Conservation (phyloP, 2,797 vertebrate genomes). For the Eulemur rubriventer region DNA sequence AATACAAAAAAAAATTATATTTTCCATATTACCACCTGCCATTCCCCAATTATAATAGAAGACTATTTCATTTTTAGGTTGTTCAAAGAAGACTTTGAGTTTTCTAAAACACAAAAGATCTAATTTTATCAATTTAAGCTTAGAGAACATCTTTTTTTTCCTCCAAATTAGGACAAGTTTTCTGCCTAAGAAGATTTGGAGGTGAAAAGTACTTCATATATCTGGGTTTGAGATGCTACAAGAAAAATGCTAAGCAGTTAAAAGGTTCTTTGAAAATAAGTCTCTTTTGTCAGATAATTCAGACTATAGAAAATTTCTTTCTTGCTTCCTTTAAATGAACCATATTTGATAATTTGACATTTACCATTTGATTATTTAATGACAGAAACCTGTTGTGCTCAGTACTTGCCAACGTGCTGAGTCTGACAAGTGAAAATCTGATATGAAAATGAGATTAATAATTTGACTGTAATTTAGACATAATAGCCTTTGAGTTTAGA, state of each 20-base stretch:
- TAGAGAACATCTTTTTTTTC: background rate
- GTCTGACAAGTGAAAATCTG: conserved; percentile 25
- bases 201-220: background rate
- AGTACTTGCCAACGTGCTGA: conserved; percentile 28
- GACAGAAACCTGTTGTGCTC: background rate
- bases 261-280: background rate
- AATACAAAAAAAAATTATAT: background rate
- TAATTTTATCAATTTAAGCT: background rate
- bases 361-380: conserved; percentile 36
- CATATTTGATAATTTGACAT: conserved; percentile 22
- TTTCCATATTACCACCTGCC: conserved; percentile 7
- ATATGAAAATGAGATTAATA: conserved; percentile 44
- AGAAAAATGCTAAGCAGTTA: background rate
- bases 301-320: background rate
- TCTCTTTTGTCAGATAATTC: background rate
- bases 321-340: conserved; percentile 44
- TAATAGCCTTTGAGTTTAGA: conserved; percentile 19
- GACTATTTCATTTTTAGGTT: conserved; percentile 19
- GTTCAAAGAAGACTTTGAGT: background rate
- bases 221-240: background rate
- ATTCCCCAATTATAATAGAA: conserved; percentile 24
- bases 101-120: conserved; percentile 48
- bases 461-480: conserved; percentile 17
- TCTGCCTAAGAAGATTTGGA: background rate
- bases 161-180: background rate